Percentiles rank a stretch among this genome's conserved stretches.
These are phyloP conservation scores for Microplitis demolitor DNA, from an alignment of 1,140 invertebrate genomes.

Conservation along the genomic window DNA sequence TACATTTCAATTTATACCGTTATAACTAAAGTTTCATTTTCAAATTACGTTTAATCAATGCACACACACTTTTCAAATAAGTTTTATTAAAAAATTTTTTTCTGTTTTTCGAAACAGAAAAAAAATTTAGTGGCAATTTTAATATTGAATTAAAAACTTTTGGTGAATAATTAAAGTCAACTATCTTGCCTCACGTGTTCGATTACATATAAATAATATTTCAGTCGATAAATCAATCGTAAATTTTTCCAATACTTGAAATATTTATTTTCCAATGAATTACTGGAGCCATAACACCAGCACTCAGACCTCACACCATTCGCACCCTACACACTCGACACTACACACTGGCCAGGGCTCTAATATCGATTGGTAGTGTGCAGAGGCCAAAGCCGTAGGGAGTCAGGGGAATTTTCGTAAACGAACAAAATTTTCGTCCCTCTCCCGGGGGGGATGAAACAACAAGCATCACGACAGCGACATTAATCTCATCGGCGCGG, in stretches of 20 bases:
- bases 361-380: neutral
- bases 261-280: neutral
- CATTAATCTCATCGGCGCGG: slow-evolving; percentile 52
- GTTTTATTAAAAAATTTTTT: too few relatives aligned
- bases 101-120: too few relatives aligned
- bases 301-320: neutral
- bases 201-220: too few relatives aligned
- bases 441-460: slow-evolving; percentile 19
- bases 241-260: neutral
- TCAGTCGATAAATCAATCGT: neutral
- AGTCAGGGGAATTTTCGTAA: slow-evolving; percentile 17
- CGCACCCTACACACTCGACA: neutral
- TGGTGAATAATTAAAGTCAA: too few relatives aligned
- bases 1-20: too few relatives aligned
- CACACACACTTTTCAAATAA: too few relatives aligned
- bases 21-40: too few relatives aligned
- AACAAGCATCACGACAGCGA: slow-evolving; percentile 28
- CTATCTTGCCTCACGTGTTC: too few relatives aligned
- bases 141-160: too few relatives aligned
- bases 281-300: neutral
- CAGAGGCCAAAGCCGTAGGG: neutral
- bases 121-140: too few relatives aligned
- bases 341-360: neutral
- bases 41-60: too few relatives aligned
- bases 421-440: slow-evolving; percentile 24